Evolutionary conservation across 1,140 invertebrate species (phyloP), one percentile per base, ranked within the genome.

Genomic region (Drosophila subobscura): DNA sequence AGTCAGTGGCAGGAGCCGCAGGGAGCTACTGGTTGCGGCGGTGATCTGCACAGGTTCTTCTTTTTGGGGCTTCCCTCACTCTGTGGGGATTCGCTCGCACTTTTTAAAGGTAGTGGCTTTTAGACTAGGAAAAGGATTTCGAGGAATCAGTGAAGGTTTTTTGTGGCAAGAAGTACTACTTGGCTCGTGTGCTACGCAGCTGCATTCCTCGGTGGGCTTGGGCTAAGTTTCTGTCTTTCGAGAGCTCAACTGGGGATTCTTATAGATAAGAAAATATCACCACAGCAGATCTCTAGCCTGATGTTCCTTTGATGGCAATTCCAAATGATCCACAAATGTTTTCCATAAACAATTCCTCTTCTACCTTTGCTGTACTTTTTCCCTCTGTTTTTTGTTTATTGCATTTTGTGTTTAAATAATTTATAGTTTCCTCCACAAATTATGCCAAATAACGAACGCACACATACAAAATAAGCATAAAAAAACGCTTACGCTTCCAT

Each of bases 371-470:
- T 3, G 7, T 10, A 33, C 7, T 8, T 10, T 22, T 47, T 58
- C 45, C 52, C 40, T 56, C 25, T 1, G 5, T 27, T 27, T 27
- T 44, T 56, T 70, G 64, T 70, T 70, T 70, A 68, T 14, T 50
- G 37, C 44, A 45, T 51, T 58, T 70, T 40, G 10, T 41, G 16
- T 40, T 51, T 5, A 7, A 58, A 71, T 58, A 70, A 51, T 71
- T 71, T 71, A 71, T 71, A 52, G 46, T 70, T 71, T 71, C 65
- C 53, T 41, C 65, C 42, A 67, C 50, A 68, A 67, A 68, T 67
- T 68, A 67, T 55, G 25, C 12, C 10, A 33, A 16, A n/a, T 12
- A 27, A 3, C 14, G 4, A 6, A 46, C 4, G 40, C 29, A 10
- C 3, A 23, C 16, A 52, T 64, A 37, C 14, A 54, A 65, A 66